phyloP scores from a whole-genome alignment of 2,113 vertebrate genomes.

The Eleginops maclovinus region DNA sequence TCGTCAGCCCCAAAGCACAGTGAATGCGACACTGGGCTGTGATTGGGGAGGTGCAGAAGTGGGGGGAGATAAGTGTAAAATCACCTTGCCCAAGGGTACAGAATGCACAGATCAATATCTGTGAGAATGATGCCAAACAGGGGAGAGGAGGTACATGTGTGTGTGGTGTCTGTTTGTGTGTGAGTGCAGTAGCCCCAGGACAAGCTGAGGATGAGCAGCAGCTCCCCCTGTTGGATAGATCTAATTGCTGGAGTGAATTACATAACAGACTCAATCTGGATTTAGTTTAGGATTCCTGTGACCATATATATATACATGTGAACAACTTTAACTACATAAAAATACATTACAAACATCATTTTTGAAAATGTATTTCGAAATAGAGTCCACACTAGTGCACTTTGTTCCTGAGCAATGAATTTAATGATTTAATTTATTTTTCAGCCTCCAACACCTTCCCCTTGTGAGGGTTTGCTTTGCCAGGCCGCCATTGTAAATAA shows the following conservation, averaged over 20 bases:
- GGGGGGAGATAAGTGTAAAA: slow-evolving; percentile 70
- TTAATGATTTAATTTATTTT: background rate
- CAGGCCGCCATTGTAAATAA: too few relatives aligned
- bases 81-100: slow-evolving; percentile 83
- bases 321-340: slow-evolving; percentile 1
- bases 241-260: background rate
- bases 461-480: too few relatives aligned
- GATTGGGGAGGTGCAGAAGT: slow-evolving; percentile 46
- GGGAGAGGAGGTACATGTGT: slow-evolving; percentile 32
- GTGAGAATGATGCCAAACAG: slow-evolving; percentile 70
- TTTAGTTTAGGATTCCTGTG: background rate
- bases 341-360: background rate
- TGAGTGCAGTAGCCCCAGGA: background rate
- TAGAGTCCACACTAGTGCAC: background rate
- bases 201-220: slow-evolving; percentile 45
- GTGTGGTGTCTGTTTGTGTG: background rate
- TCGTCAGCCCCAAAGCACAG: slow-evolving; percentile 34
- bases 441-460: too few relatives aligned
- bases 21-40: slow-evolving; percentile 54
- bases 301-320: too few relatives aligned
- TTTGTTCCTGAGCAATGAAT: background rate
- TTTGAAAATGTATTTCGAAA: background rate
- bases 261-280: background rate
- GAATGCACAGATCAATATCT: slow-evolving; percentile 77
- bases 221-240: slow-evolving; percentile 52